Conservation (phyloP, 2,113 vertebrate species). For the Nothobranchius furzeri region DNA sequence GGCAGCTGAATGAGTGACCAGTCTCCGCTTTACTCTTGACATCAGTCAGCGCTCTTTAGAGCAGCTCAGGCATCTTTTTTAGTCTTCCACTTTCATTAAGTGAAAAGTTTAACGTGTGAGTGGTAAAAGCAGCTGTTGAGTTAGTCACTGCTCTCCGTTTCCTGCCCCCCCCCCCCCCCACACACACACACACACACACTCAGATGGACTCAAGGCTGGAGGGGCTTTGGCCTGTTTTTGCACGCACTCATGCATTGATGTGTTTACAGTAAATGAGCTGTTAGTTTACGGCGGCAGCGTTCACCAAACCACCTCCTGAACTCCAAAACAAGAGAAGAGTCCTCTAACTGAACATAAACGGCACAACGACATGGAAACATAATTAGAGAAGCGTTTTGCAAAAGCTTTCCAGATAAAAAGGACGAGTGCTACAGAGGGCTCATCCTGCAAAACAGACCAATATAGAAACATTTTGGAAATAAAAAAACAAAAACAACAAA, state of each 20-base stretch:
- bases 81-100: slow-evolving; percentile 1
- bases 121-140: slow-evolving; percentile 36
- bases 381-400: slow-evolving; percentile 26
- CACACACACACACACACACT: no score
- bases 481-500: no score
- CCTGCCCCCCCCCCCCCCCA: background rate
- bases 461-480: no score
- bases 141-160: slow-evolving; percentile 26
- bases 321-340: slow-evolving; percentile 1
- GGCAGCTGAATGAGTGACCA: slow-evolving; percentile 4
- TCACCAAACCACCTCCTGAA: background rate
- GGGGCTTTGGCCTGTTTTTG: background rate
- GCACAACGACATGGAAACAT: slow-evolving; percentile 36
- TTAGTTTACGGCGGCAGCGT: background rate
- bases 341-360: slow-evolving; percentile 27
- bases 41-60: slow-evolving; percentile 10
- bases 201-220: slow-evolving; percentile 3
- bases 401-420: background rate
- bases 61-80: background rate
- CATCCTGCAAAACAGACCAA: no score
- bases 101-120: background rate
- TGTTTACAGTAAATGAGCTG: background rate
- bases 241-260: background rate
- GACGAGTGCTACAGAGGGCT: slow-evolving; percentile 2
- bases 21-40: slow-evolving; percentile 1